Conservation (phyloP, 2,113 vertebrate genomes). For the Daphoenositta chrysoptera region DNA sequence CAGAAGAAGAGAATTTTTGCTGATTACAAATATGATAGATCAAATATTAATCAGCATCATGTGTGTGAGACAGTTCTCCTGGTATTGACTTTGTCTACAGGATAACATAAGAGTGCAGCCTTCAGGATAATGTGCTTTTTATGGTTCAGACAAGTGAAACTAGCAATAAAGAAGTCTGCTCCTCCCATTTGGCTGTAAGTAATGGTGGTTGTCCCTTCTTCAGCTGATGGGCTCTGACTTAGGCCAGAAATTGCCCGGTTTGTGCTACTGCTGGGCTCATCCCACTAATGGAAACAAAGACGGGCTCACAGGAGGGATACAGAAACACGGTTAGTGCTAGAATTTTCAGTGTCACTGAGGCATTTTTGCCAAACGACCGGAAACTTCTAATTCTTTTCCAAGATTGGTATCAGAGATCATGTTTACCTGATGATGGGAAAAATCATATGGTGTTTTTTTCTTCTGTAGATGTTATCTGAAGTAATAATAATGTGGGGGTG, state of each 20-base stretch:
- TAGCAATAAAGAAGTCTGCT: background rate
- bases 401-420: background rate
- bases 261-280: background rate
- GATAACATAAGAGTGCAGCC: background rate
- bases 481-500: background rate
- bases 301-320: background rate
- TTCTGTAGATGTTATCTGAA: background rate
- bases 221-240: background rate
- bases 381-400: background rate
- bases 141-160: background rate
- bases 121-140: background rate
- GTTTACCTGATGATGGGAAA: background rate
- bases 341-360: background rate
- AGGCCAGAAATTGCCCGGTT: background rate
- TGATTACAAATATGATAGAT: background rate
- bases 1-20: background rate
- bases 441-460: background rate
- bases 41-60: background rate
- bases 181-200: background rate
- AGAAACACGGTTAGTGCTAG: accelerated
- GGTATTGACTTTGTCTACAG: background rate
- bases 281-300: too few relatives aligned
- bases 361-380: background rate
- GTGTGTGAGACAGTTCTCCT: background rate
- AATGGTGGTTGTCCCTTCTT: background rate